Conservation (phyloP, 2,888 invertebrate species). For the Mythimna impura region DNA sequence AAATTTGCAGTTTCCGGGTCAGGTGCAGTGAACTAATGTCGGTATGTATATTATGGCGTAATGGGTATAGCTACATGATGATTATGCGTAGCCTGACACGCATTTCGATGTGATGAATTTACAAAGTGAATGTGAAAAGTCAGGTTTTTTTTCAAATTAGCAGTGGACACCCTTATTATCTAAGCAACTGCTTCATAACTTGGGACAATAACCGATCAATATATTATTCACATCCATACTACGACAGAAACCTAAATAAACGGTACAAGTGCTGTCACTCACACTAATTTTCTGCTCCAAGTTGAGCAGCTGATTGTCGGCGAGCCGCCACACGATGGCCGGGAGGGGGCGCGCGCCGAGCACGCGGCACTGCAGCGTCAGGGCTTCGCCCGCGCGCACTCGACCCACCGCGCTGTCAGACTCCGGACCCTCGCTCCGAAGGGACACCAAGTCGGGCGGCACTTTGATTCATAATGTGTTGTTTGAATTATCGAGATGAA, state of each 20-base stretch:
- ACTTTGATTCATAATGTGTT: slow-evolving; percentile 68
- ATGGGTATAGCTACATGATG: too few species aligned
- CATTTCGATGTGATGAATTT: too few species aligned
- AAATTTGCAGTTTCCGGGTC: too few species aligned
- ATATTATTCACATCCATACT: slow-evolving; percentile 5
- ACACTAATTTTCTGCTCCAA: slow-evolving; percentile 82
- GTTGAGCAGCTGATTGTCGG: slow-evolving; percentile 75
- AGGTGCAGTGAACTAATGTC: too few species aligned
- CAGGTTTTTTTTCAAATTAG: too few species aligned
- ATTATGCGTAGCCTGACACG: too few species aligned
- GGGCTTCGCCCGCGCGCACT: slow-evolving; percentile 75
- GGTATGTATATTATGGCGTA: too few species aligned
- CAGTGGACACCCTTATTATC: too few species aligned
- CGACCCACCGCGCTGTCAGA: slow-evolving; percentile 67
- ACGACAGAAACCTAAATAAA: slow-evolving; percentile 6
- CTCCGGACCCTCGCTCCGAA: slow-evolving; percentile 70
- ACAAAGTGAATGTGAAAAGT: too few species aligned
- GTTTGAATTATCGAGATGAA: slow-evolving; percentile 21
- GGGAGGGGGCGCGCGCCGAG: slow-evolving; percentile 84
- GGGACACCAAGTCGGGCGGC: slow-evolving; percentile 82
- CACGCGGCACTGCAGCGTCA: slow-evolving; percentile 83
- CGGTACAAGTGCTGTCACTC: slow-evolving; percentile 48
- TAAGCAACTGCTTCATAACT: too few species aligned
- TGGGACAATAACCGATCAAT: neutral
- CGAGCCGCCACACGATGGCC: slow-evolving; percentile 77